A percentile compares a stretch with the other conserved stretches of the same genome.
These are phyloP conservation scores for Rotaria socialis DNA, from an alignment of 2,888 invertebrate species.

Conservation along the genomic window DNA sequence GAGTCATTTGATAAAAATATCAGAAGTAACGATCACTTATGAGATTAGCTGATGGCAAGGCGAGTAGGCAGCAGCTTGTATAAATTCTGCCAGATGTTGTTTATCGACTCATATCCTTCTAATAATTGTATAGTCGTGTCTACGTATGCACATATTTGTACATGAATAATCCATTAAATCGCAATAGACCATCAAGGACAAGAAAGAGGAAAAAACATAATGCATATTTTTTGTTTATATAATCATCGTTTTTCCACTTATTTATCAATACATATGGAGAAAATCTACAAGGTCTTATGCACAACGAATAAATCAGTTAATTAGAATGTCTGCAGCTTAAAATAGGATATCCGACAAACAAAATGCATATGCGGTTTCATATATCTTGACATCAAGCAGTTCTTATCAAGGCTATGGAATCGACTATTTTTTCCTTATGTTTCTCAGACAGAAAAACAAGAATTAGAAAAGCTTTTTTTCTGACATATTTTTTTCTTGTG, in stretches of 20 bases:
- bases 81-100: neutral
- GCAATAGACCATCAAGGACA: neutral
- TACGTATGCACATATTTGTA: neutral
- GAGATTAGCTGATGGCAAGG: neutral
- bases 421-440: neutral
- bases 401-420: neutral
- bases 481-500: neutral
- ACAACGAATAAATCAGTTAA: neutral
- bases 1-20: too few species aligned
- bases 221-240: neutral
- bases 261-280: neutral
- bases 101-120: neutral
- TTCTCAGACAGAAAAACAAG: neutral
- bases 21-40: too few species aligned
- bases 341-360: neutral
- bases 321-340: neutral
- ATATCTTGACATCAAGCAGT: neutral
- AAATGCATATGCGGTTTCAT: neutral
- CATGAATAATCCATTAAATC: conserved; percentile 12
- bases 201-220: neutral
- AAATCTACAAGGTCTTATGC: neutral
- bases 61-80: neutral
- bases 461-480: neutral
- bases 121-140: neutral
- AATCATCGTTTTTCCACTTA: neutral